phyloP scores from a whole-genome alignment of 2,797 vertebrate genomes.

The Poeciliopsis gracilis region DNA sequence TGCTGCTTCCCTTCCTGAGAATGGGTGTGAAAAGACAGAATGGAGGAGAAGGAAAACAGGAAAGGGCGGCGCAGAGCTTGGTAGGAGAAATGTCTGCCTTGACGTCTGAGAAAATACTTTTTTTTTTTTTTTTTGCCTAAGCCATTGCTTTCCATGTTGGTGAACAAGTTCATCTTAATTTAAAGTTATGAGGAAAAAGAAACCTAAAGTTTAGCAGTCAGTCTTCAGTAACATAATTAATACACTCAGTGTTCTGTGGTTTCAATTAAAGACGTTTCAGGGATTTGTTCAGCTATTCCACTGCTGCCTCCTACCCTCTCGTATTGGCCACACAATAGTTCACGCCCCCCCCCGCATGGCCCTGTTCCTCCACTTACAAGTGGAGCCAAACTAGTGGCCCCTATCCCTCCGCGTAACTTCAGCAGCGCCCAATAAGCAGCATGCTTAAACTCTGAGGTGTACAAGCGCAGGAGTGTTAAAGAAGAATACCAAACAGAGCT shows the following conservation, averaged over 20 bases:
- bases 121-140: constrained; percentile 14
- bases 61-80: constrained; percentile 62
- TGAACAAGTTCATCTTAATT: background rate
- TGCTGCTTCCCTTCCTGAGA: constrained; percentile 35
- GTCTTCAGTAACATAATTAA: background rate
- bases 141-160: constrained; percentile 8
- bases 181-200: background rate
- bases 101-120: constrained; percentile 34
- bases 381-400: constrained; percentile 43
- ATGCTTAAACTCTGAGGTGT: constrained; percentile 43
- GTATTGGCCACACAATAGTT: constrained; percentile 46
- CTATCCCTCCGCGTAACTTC: constrained; percentile 49
- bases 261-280: constrained; percentile 12
- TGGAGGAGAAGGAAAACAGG: constrained; percentile 75
- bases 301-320: constrained; percentile 22
- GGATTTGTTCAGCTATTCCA: constrained; percentile 17
- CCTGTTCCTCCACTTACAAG: constrained; percentile 18
- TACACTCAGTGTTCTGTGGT: background rate
- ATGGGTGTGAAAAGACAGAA: constrained; percentile 51
- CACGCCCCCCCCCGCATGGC: no score
- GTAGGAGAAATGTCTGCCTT: constrained; percentile 48
- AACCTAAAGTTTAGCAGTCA: background rate
- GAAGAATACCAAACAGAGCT: constrained; percentile 72
- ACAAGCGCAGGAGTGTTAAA: constrained; percentile 41
- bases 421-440: constrained; percentile 27